Conservation (phyloP, 92 coral and sea anemone genomes). For the Epizoanthus ramosus region DNA sequence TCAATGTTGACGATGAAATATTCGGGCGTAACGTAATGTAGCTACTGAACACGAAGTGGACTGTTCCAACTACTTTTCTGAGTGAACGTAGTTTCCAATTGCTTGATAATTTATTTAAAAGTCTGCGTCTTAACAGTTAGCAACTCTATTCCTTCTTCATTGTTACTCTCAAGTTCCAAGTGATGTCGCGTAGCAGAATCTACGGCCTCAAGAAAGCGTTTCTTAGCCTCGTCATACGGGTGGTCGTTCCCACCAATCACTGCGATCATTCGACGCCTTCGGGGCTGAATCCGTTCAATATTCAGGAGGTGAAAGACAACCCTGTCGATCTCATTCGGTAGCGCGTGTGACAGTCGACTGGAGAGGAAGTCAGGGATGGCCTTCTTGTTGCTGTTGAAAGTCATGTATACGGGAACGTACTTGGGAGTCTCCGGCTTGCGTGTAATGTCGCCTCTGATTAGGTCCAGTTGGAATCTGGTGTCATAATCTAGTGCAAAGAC, state of each 20-base stretch:
- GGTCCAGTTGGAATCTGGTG: conserved; percentile 71
- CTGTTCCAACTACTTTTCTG: too few relatives aligned
- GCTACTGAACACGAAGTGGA: too few relatives aligned
- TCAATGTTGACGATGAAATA: too few relatives aligned
- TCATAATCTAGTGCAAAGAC: background rate
- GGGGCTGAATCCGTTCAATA: conserved; percentile 78
- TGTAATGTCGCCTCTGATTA: conserved; percentile 69
- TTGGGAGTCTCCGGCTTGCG: conserved; percentile 69
- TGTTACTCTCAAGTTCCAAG: background rate
- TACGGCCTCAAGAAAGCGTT: conserved; percentile 62
- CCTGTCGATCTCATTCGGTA: conserved; percentile 74
- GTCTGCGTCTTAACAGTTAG: background rate
- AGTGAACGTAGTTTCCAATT: too few relatives aligned
- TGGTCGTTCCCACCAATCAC: conserved; percentile 78
- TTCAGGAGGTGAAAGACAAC: conserved; percentile 73
- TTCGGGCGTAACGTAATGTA: too few relatives aligned
- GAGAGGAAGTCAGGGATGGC: conserved; percentile 72
- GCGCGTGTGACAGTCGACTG: conserved; percentile 59
- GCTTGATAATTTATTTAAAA: too few relatives aligned
- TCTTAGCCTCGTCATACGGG: conserved; percentile 70
- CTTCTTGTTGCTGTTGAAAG: conserved; percentile 63
- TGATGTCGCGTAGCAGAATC: conserved; percentile 6
- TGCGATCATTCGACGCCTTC: conserved; percentile 66
- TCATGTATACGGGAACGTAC: conserved; percentile 75
- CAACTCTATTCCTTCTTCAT: background rate